These are phyloP conservation scores for Ochotona curzoniae DNA, from an alignment of 2,113 vertebrate genomes.

Conservation along the genomic window DNA sequence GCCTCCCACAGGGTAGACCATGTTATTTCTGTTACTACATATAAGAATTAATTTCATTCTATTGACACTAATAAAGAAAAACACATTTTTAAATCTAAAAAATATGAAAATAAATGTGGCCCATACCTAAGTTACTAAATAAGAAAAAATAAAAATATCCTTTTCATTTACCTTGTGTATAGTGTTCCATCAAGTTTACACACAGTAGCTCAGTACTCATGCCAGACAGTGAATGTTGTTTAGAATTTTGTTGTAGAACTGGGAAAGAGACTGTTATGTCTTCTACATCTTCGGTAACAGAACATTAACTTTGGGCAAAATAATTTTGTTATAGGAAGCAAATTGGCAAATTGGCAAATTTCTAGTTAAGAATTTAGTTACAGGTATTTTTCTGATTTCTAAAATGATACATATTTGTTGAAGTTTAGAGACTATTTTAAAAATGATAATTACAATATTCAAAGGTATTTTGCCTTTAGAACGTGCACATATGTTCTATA, in stretches of 20 bases:
- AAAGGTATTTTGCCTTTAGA: neutral
- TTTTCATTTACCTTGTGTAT: neutral
- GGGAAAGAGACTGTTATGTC: neutral
- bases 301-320: conserved; percentile 10
- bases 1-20: neutral
- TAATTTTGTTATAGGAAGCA: conserved; percentile 15
- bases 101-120: neutral
- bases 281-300: neutral
- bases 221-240: neutral
- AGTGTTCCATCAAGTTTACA: neutral
- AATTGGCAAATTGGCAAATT: neutral
- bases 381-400: neutral
- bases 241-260: conserved; percentile 36
- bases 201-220: neutral
- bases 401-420: conserved; percentile 1
- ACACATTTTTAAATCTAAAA: neutral
- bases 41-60: neutral
- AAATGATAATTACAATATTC: neutral
- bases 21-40: neutral
- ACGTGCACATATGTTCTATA: neutral
- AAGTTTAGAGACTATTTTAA: neutral
- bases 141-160: neutral
- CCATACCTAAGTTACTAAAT: neutral
- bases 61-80: conserved; percentile 35
- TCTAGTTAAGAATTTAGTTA: neutral